Evolutionary conservation across 2,797 vertebrate species (phyloP).

Genomic region (Loris lydekkerianus): DNA sequence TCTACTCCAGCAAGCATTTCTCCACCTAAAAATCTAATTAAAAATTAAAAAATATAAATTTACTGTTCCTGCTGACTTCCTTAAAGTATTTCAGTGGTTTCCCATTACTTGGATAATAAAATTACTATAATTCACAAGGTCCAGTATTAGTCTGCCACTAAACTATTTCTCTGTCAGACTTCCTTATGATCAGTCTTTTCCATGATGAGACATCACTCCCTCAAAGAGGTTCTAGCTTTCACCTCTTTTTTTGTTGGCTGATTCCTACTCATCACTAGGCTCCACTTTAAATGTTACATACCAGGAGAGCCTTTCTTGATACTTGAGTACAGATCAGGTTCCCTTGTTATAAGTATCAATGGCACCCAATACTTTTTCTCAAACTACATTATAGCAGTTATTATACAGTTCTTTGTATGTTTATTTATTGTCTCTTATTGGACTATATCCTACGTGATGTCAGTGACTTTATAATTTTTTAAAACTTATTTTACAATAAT

Average conservation of each 20-base stretch:
- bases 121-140: neutral
- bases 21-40: slow-evolving; percentile 1
- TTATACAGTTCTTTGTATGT: neutral
- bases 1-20: neutral
- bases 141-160: neutral
- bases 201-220: neutral
- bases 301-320: neutral
- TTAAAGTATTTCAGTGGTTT: slow-evolving; percentile 33
- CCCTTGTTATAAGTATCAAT: neutral
- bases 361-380: neutral
- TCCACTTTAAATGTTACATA: neutral
- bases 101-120: neutral
- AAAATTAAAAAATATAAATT: slow-evolving; percentile 14
- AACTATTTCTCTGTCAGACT: slow-evolving; percentile 1
- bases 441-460: neutral
- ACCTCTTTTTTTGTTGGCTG: neutral
- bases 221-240: neutral
- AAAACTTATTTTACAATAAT: slow-evolving; percentile 1
- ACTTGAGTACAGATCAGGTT: neutral
- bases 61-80: neutral
- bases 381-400: neutral
- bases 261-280: neutral
- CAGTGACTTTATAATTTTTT: neutral
- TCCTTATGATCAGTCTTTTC: neutral
- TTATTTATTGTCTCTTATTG: slow-evolving; percentile 30